These are phyloP conservation scores for Samia ricini DNA, from an alignment of 1,140 invertebrate species.

Conservation along the genomic window DNA sequence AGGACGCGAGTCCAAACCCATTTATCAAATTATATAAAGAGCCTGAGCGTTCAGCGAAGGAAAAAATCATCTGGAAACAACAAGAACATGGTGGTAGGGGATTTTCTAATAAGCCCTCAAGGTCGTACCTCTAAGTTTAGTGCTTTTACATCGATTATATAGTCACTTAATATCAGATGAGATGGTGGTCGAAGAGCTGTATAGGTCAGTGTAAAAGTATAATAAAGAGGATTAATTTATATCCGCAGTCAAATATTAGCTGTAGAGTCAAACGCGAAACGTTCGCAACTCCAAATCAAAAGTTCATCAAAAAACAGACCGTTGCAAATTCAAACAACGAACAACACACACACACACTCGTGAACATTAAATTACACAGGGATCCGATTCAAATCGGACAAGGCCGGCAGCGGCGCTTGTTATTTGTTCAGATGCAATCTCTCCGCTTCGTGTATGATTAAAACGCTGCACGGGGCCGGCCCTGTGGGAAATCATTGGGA, in stretches of 20 bases:
- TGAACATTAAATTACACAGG: constrained; percentile 62
- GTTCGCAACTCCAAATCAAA: not conserved
- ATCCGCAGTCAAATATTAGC: not conserved
- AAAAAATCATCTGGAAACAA: too few relatives aligned
- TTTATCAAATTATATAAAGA: too few relatives aligned
- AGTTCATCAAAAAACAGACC: not conserved
- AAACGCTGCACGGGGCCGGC: constrained; percentile 64
- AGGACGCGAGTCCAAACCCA: too few relatives aligned
- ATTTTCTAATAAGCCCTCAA: too few relatives aligned
- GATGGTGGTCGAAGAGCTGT: too few relatives aligned
- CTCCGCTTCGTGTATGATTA: constrained; percentile 69
- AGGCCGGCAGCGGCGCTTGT: constrained; percentile 14
- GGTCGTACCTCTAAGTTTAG: too few relatives aligned
- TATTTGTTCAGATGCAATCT: constrained; percentile 72
- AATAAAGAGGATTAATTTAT: too few relatives aligned
- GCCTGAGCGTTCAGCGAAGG: too few relatives aligned
- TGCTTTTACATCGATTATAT: too few relatives aligned
- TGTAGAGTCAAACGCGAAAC: not conserved
- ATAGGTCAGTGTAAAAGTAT: too few relatives aligned
- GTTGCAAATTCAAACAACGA: not conserved
- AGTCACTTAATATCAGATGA: too few relatives aligned
- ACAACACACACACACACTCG: constrained; percentile 14
- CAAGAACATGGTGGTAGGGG: too few relatives aligned
- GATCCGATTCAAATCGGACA: constrained; percentile 47
- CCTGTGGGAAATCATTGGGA: constrained; percentile 69